phyloP scores from a whole-genome alignment of 2,797 vertebrate species.

The Cetoscarus ocellatus region DNA sequence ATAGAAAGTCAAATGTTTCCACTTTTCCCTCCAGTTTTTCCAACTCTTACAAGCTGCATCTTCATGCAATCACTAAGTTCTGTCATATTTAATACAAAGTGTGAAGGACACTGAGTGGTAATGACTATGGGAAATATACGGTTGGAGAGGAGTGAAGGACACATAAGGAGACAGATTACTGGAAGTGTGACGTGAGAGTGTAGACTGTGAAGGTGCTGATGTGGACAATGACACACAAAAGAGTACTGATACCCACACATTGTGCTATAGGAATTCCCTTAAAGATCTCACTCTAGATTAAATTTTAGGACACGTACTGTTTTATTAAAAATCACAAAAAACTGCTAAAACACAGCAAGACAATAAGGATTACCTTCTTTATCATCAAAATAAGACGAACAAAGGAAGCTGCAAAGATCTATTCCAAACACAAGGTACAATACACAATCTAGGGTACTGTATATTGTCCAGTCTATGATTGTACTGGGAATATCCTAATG shows the following conservation, averaged over 20 bases:
- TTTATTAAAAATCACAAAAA: slow-evolving; percentile 46
- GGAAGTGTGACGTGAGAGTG: slow-evolving; percentile 57
- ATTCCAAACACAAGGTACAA: slow-evolving; percentile 22
- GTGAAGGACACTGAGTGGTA: slow-evolving; percentile 74
- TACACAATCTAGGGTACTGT: too few relatives aligned
- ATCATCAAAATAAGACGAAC: slow-evolving; percentile 10
- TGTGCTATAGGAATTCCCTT: slow-evolving; percentile 48
- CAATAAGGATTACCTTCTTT: slow-evolving; percentile 13
- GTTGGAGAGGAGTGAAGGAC: slow-evolving; percentile 65
- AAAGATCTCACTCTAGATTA: slow-evolving; percentile 44
- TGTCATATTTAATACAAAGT: slow-evolving; percentile 51
- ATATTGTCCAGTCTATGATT: too few relatives aligned
- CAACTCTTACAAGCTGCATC: slow-evolving; percentile 71
- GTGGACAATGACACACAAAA: slow-evolving; percentile 64
- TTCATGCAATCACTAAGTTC: slow-evolving; percentile 49
- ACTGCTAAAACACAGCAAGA: slow-evolving; percentile 53
- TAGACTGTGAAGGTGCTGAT: slow-evolving; percentile 67
- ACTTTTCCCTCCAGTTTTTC: not conserved
- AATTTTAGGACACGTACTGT: slow-evolving; percentile 43
- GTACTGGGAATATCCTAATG: too few relatives aligned
- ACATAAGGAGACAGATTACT: slow-evolving; percentile 72
- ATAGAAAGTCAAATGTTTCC: not conserved
- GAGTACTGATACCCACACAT: slow-evolving; percentile 69
- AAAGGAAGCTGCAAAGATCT: slow-evolving; percentile 24
- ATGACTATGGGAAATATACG: slow-evolving; percentile 72